These are phyloP conservation scores for Martes flavigula DNA, from an alignment of 2,797 vertebrate species.

Conservation along the genomic window DNA sequence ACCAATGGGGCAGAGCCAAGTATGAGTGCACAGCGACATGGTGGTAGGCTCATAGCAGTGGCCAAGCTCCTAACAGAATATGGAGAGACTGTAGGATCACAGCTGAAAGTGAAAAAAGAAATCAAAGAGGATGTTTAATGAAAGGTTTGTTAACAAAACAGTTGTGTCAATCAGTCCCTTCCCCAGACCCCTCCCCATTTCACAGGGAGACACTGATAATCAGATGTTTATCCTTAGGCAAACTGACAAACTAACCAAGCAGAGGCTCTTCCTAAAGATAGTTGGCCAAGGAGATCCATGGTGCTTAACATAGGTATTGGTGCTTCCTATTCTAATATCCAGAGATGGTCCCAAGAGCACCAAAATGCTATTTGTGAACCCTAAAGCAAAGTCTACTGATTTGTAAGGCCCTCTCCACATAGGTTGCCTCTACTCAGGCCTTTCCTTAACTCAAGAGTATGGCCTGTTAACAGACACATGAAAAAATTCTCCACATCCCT, in stretches of 20 bases:
- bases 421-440: background rate
- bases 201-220: background rate
- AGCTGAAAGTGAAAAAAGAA: background rate
- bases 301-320: background rate
- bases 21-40: fast-evolving
- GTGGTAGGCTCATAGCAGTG: fast-evolving
- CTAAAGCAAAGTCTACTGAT: background rate
- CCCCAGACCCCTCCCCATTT: background rate
- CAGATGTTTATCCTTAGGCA: background rate
- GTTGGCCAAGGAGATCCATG: background rate
- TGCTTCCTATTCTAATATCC: background rate
- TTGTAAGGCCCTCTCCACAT: background rate
- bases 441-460: background rate
- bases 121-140: background rate
- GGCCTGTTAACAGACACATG: background rate
- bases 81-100: background rate
- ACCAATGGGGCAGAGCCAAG: background rate
- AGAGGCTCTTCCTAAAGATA: background rate
- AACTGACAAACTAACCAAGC: background rate
- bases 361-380: background rate
- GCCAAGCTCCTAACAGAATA: background rate
- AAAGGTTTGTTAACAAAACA: background rate
- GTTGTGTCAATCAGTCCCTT: background rate
- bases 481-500: background rate
- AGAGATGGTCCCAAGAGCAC: background rate